Evolutionary conservation across 2,113 vertebrate genomes (phyloP).

Genomic region (Pheucticus melanocephalus): DNA sequence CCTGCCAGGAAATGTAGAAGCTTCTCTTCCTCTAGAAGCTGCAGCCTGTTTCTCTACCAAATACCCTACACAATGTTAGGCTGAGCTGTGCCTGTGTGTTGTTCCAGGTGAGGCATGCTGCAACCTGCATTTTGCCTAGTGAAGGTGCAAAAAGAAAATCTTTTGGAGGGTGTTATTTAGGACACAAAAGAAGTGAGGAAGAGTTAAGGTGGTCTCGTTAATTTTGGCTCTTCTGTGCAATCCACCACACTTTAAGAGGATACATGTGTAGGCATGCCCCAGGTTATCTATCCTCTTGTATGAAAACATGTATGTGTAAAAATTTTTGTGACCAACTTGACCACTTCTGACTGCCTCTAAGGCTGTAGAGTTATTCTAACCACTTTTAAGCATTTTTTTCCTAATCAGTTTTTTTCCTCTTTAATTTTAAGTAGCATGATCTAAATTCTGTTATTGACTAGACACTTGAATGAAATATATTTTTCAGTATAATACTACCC

Average conservation of each 20-base stretch:
- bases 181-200: not conserved
- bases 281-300: not conserved
- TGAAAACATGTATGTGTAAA: accelerated
- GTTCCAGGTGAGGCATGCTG: not conserved
- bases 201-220: accelerated
- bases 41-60: not conserved
- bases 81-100: not conserved
- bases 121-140: not conserved
- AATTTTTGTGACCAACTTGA: not conserved
- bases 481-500: not conserved
- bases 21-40: not conserved
- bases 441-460: not conserved
- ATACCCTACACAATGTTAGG: accelerated
- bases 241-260: not conserved
- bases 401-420: not conserved
- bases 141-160: not conserved
- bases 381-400: not conserved
- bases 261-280: not conserved
- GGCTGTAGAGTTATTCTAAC: not conserved
- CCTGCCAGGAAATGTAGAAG: not conserved
- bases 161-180: not conserved
- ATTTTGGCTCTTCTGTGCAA: not conserved
- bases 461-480: not conserved
- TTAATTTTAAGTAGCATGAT: not conserved
- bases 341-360: not conserved